Percentiles rank a stretch among this genome's conserved stretches.
These are phyloP conservation scores for Arctocebus calabarensis DNA, from an alignment of 2,797 vertebrate species.

Conservation along the genomic window DNA sequence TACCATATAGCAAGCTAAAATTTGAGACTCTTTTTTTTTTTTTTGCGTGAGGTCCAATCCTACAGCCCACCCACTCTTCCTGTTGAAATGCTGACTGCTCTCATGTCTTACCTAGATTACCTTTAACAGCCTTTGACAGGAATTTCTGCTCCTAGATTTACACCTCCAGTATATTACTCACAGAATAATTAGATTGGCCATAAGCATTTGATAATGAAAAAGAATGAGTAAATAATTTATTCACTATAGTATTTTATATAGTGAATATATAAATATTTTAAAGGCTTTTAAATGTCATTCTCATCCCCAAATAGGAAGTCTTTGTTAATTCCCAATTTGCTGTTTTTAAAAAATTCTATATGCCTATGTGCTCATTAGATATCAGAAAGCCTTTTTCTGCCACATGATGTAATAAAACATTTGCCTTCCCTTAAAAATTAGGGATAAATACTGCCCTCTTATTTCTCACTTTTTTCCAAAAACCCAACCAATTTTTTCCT, in stretches of 20 bases:
- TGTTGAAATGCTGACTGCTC: background rate
- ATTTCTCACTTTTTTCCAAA: background rate
- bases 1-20: background rate
- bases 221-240: background rate
- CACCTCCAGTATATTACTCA: background rate
- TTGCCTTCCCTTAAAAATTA: background rate
- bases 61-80: background rate
- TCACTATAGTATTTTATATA: background rate
- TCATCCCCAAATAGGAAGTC: background rate
- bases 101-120: background rate
- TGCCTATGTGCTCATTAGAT: background rate
- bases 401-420: background rate
- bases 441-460: background rate
- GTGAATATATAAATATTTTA: background rate
- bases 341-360: background rate
- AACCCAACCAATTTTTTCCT: background rate
- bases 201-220: background rate
- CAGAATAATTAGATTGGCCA: background rate
- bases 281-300: background rate
- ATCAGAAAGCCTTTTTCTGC: background rate
- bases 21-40: background rate
- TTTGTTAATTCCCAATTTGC: background rate
- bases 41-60: background rate
- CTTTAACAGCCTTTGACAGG: background rate
- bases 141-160: background rate